Percentiles rank a stretch among this genome's conserved stretches.
Evolutionary conservation across 2,113 vertebrate genomes (phyloP).

Genomic region (Chaetodon auriga): DNA sequence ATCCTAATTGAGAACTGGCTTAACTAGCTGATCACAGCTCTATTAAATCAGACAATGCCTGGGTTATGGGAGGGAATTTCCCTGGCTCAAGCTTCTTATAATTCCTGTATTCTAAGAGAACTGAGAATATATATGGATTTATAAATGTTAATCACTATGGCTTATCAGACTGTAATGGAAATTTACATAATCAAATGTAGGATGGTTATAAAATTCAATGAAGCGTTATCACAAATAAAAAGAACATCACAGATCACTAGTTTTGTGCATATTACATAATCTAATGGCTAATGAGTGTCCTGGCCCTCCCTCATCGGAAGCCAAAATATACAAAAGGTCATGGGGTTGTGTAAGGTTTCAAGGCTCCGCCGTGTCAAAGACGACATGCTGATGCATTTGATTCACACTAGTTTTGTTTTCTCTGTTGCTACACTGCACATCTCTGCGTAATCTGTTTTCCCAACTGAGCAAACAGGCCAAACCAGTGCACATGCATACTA

Average conservation of each 20-base stretch:
- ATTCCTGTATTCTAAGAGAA: not conserved
- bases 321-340: slow-evolving; percentile 27
- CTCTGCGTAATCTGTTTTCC: slow-evolving; percentile 59
- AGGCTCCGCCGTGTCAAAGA: slow-evolving; percentile 25
- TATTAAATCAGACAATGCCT: not conserved
- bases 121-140: not conserved
- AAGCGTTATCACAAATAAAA: not conserved
- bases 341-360: slow-evolving; percentile 4
- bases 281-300: not conserved
- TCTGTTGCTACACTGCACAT: slow-evolving; percentile 28
- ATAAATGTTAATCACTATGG: not conserved
- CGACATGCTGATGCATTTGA: slow-evolving; percentile 22
- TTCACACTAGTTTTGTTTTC: slow-evolving; percentile 19
- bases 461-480: slow-evolving; percentile 61
- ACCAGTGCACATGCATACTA: not conserved
- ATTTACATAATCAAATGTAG: not conserved
- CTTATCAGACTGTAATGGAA: not conserved
- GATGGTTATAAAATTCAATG: not conserved
- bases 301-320: not conserved
- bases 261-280: not conserved
- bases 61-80: not conserved
- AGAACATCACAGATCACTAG: not conserved
- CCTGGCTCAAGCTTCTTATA: not conserved
- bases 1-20: slow-evolving; percentile 33
- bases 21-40: slow-evolving; percentile 29